Conservation (phyloP, 2,888 invertebrate species). For the Caenorhabditis virilis region DNA sequence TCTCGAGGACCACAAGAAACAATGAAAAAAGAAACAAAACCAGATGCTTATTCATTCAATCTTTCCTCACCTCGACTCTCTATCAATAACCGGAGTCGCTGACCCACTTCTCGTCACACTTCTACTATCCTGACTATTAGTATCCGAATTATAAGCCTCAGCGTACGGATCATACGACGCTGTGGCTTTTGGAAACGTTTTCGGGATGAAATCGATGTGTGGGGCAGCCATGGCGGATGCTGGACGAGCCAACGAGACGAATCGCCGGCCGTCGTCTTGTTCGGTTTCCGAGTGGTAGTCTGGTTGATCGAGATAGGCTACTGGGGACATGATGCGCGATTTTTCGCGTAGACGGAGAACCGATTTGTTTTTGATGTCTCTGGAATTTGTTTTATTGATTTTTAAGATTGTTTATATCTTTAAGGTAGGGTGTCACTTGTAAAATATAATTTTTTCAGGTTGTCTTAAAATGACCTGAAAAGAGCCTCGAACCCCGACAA, state of each 20-base stretch:
- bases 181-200: neutral
- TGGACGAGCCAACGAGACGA: constrained; percentile 32
- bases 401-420: too few species aligned
- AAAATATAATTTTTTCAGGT: too few species aligned
- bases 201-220: constrained; percentile 6
- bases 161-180: constrained; percentile 51
- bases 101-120: constrained; percentile 69
- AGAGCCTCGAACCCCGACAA: too few species aligned
- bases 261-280: constrained; percentile 41
- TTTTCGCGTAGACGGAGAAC: constrained; percentile 62
- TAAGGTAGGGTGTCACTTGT: too few species aligned
- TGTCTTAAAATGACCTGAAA: too few species aligned
- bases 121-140: constrained; percentile 68
- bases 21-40: neutral
- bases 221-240: constrained; percentile 47
- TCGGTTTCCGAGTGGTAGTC: constrained; percentile 66
- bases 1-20: neutral
- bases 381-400: too few species aligned
- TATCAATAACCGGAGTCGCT: constrained; percentile 86
- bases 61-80: constrained; percentile 45
- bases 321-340: constrained; percentile 51
- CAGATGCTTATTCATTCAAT: neutral
- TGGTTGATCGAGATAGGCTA: constrained; percentile 47
- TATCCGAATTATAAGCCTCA: constrained; percentile 58
- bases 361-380: constrained; percentile 62